Evolutionary conservation across 2,797 vertebrate species (phyloP).

Genomic region (Perdix hodgsoniae): DNA sequence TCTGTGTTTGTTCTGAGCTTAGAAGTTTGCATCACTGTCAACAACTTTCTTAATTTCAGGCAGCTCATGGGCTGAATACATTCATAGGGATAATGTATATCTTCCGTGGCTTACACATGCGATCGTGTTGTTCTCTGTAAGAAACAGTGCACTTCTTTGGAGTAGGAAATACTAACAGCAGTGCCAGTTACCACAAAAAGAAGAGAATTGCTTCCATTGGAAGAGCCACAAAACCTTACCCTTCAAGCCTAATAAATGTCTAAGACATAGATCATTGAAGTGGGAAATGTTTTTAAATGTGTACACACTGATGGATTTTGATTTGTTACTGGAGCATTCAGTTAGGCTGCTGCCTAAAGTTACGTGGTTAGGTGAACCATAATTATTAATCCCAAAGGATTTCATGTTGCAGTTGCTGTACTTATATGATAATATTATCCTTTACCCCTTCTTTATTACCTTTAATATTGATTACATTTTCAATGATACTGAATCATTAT

Average conservation of each 20-base stretch:
- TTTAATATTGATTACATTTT: conserved; percentile 42
- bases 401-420: background rate
- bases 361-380: background rate
- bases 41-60: background rate
- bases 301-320: background rate
- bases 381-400: conserved; percentile 12
- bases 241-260: background rate
- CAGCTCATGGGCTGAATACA: background rate
- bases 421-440: conserved; percentile 10
- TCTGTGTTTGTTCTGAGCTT: background rate
- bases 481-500: conserved; percentile 20
- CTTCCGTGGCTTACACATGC: background rate
- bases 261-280: background rate
- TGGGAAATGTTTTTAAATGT: background rate
- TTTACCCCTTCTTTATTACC: conserved; percentile 45
- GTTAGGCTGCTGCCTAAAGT: background rate
- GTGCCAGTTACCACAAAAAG: background rate
- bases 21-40: background rate
- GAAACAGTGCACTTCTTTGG: background rate
- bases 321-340: background rate
- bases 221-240: background rate
- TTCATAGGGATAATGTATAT: background rate
- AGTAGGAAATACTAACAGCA: background rate
- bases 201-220: background rate
- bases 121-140: background rate